Base-by-base conservation (phyloP, 2,113 vertebrate species). In the Dasyurus viverrinus region DNA sequence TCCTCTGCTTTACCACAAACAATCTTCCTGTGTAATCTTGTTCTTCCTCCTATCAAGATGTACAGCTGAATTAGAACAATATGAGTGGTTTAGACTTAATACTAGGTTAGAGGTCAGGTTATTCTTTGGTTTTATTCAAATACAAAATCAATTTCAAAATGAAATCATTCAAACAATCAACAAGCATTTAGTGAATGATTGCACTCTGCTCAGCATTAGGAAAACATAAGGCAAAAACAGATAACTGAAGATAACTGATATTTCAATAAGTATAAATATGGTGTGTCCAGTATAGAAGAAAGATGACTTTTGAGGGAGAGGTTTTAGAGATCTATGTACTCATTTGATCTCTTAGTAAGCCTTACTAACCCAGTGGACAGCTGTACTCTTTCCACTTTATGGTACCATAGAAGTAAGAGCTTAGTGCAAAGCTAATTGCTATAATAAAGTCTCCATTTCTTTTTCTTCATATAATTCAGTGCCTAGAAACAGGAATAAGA, bases 401-500 rank as follows among this genome's bases (percentile, higher is more conserved):
- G 68, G n/a, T 84, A 84, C 36, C n/a, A 42, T 23, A 84, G 68
- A 42, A 84, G 19, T 84, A 42, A 36, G 36, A 84, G 68, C 36
- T 84, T 84, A 42, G 68, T 42, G 19, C n/a, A 84, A 84, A 42
- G 68, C 68, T 84, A 84, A 84, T 84, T 84, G 68, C n/a, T 42
- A 42, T 84, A 84, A 84, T 84, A 42, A 84, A 84, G 16, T 84
- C n/a, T 16, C 23, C 14, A 42, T 84, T 84, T 68, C 60, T 68
- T 26, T 12, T 92, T 8, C 30, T 91, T 93, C 90, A 7, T 89
- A 8, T 0, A 47, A 47, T 53, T 95, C 55, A 84, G n/a, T 84
- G 36, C 19, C 24, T 91, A 91, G 60, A 46, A 90, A 95, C 90
- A 42, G 53, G 22, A 94, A 89, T 36, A 89, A 91, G 53, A 36